A percentile compares a stretch with the other conserved stretches of the same genome.
phyloP scores from a whole-genome alignment of 2,113 vertebrate species.

The Callospermophilus lateralis region DNA sequence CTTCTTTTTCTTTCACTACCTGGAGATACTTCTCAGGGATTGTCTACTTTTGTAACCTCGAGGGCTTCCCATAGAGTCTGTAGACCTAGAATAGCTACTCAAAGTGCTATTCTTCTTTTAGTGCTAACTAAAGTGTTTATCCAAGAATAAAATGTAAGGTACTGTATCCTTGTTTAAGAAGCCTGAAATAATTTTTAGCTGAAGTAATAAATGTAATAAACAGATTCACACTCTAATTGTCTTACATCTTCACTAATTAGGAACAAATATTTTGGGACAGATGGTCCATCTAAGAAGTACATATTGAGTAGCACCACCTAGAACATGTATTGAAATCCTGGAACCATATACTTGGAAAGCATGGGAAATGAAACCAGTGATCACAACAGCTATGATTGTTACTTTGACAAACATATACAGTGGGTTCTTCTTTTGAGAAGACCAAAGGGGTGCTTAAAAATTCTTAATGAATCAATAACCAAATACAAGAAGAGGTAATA shows the following conservation, averaged over 20 bases:
- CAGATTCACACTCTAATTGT: background rate
- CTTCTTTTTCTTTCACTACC: background rate
- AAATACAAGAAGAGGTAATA: background rate
- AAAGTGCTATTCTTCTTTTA: background rate
- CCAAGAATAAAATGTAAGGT: background rate
- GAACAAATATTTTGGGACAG: background rate
- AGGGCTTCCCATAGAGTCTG: background rate
- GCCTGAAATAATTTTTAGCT: background rate
- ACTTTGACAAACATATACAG: too few species aligned
- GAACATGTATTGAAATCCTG: background rate
- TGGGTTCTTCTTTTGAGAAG: background rate
- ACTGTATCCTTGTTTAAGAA: background rate
- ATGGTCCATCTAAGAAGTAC: background rate
- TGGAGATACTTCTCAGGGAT: background rate
- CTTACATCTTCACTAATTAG: background rate
- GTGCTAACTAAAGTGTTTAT: background rate
- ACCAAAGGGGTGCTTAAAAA: background rate
- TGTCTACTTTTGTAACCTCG: background rate
- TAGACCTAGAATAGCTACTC: background rate
- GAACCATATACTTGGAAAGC: background rate
- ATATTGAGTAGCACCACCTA: background rate
- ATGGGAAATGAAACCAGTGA: background rate
- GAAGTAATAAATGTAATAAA: background rate
- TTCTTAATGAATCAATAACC: background rate
- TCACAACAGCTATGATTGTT: background rate